A percentile compares a stretch with the other conserved stretches of the same genome.
Evolutionary conservation across 1,140 invertebrate species (phyloP).

Genomic region (Pomacea maculata): DNA sequence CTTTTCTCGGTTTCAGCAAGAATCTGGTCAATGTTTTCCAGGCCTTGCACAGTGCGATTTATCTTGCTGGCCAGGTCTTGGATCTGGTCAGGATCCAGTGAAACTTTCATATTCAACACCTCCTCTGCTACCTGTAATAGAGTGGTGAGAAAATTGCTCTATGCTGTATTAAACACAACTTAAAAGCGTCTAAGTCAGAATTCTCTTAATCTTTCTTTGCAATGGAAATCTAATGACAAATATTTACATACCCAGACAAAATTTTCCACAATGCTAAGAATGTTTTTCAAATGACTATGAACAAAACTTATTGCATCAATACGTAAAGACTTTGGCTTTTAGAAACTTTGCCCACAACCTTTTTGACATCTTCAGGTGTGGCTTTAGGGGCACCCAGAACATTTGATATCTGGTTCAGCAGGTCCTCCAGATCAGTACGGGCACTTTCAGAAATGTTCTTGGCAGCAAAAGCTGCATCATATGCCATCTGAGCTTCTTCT

Average conservation of each 20-base stretch:
- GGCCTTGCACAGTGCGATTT: slow-evolving; percentile 82
- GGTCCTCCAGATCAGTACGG: slow-evolving; percentile 68
- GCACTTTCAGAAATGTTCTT: slow-evolving; percentile 71
- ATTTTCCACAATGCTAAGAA: not conserved
- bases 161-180: too few relatives aligned
- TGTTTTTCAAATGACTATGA: not conserved
- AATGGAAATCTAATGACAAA: not conserved
- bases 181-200: not conserved
- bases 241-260: not conserved
- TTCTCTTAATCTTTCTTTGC: not conserved
- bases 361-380: slow-evolving; percentile 82
- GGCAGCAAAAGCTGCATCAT: slow-evolving; percentile 69
- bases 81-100: slow-evolving; percentile 86
- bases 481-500: slow-evolving; percentile 71
- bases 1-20: slow-evolving; percentile 84
- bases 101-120: slow-evolving; percentile 73
- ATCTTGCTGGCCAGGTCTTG: slow-evolving; percentile 83
- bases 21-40: slow-evolving; percentile 91
- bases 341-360: slow-evolving; percentile 68
- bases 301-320: not conserved
- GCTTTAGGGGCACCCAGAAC: slow-evolving; percentile 81
- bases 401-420: slow-evolving; percentile 77
- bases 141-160: too few relatives aligned
- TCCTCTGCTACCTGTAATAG: slow-evolving; percentile 59
- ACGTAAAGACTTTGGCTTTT: not conserved